phyloP scores from a whole-genome alignment of 2,888 invertebrate genomes.

The Drosophila borealis region DNA sequence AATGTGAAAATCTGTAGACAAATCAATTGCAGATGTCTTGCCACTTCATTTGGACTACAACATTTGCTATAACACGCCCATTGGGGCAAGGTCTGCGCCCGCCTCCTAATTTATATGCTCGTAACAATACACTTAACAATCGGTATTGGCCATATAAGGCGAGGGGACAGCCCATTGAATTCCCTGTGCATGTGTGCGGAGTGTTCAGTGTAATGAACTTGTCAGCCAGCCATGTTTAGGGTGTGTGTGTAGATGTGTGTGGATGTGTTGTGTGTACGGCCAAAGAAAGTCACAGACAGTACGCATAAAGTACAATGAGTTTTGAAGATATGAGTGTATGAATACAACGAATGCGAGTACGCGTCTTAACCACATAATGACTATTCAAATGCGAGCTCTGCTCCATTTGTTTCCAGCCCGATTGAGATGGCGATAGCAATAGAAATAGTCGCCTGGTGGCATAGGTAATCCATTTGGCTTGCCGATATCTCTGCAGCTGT shows the following conservation, averaged over 20 bases:
- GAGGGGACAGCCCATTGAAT: constrained; percentile 24
- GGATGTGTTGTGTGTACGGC: constrained; percentile 16
- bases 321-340: constrained; percentile 37
- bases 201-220: constrained; percentile 71
- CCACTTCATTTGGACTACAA: constrained; percentile 20
- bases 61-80: constrained; percentile 22
- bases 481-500: constrained; percentile 73
- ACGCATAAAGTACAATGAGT: constrained; percentile 50
- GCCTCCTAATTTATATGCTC: constrained; percentile 27
- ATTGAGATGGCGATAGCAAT: constrained; percentile 51
- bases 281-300: constrained; percentile 65
- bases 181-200: constrained; percentile 1
- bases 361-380: constrained; percentile 58
- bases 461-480: constrained; percentile 75
- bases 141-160: constrained; percentile 61
- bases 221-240: constrained; percentile 75
- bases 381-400: constrained; percentile 67
- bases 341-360: constrained; percentile 26
- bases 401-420: constrained; percentile 70
- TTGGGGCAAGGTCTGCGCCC: constrained; percentile 9
- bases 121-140: constrained; percentile 67
- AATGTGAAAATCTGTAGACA: constrained; percentile 22
- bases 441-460: constrained; percentile 25
- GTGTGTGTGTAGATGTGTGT: constrained; percentile 62
- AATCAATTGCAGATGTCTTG: constrained; percentile 44